Conservation (phyloP, 2,888 invertebrate genomes). For the Cetonia aurata region DNA sequence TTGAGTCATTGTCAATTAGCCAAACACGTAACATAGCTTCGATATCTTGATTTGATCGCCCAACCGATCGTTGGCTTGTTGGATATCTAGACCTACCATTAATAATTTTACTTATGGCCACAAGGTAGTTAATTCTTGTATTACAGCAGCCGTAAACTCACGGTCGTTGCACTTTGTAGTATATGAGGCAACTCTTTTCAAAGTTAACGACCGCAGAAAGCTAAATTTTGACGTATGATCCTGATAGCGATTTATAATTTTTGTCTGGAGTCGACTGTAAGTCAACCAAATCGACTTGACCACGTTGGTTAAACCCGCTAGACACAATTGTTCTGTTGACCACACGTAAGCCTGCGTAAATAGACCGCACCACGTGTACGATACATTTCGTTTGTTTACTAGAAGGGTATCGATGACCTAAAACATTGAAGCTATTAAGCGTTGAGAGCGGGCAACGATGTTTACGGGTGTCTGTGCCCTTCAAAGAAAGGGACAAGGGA, state of each 20-base stretch:
- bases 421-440: no score
- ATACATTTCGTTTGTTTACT: no score
- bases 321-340: slow-evolving; percentile 49
- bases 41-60: slow-evolving; percentile 42
- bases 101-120: slow-evolving; percentile 47
- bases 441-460: no score
- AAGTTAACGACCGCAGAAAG: slow-evolving; percentile 42
- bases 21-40: slow-evolving; percentile 34
- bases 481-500: no score
- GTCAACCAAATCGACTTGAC: slow-evolving; percentile 47
- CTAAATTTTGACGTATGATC: slow-evolving; percentile 58
- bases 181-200: slow-evolving; percentile 45
- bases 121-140: slow-evolving; percentile 43
- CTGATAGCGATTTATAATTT: slow-evolving; percentile 50
- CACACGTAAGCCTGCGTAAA: no score
- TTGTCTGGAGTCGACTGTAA: slow-evolving; percentile 44
- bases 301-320: slow-evolving; percentile 44
- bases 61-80: background rate
- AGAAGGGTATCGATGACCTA: no score
- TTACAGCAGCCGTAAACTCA: slow-evolving; percentile 45
- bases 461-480: no score
- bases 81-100: slow-evolving; percentile 40
- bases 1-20: slow-evolving; percentile 18
- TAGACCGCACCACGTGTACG: no score
- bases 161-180: slow-evolving; percentile 43